Conservation (phyloP, 2,797 vertebrate species). For the Diglossa cyanea region DNA sequence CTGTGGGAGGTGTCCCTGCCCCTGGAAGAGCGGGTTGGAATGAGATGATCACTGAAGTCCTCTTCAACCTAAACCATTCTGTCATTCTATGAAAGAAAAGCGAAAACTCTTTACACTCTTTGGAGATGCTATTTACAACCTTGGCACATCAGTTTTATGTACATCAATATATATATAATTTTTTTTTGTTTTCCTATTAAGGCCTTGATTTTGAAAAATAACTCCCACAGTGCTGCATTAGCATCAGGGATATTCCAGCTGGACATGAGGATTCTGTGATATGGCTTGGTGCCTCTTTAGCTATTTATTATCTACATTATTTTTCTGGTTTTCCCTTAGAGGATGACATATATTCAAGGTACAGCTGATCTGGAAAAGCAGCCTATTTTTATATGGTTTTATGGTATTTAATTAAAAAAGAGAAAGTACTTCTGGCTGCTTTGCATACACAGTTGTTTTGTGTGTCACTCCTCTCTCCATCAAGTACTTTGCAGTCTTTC, state of each 20-base stretch:
- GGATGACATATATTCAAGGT: neutral
- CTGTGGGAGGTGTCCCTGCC: neutral
- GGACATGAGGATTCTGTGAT: neutral
- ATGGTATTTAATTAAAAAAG: neutral
- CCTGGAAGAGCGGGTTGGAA: neutral
- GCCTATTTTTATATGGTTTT: neutral
- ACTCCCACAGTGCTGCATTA: neutral
- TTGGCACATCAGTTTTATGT: neutral
- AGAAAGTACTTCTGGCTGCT: neutral
- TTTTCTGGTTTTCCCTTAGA: neutral
- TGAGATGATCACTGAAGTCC: rapidly evolving
- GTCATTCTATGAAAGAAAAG: neutral
- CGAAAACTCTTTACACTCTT: neutral
- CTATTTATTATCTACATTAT: neutral
- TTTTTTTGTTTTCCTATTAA: neutral
- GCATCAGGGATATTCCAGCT: neutral
- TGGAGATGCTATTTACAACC: neutral
- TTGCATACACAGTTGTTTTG: neutral
- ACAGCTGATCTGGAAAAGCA: neutral
- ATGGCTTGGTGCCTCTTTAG: neutral
- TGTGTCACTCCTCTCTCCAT: neutral
- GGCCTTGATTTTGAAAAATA: neutral
- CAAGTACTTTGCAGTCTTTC: neutral
- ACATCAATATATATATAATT: neutral
- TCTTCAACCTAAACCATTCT: neutral